These are phyloP conservation scores for Tetheella fluctuosa DNA, from an alignment of 2,888 invertebrate genomes.

Conservation along the genomic window DNA sequence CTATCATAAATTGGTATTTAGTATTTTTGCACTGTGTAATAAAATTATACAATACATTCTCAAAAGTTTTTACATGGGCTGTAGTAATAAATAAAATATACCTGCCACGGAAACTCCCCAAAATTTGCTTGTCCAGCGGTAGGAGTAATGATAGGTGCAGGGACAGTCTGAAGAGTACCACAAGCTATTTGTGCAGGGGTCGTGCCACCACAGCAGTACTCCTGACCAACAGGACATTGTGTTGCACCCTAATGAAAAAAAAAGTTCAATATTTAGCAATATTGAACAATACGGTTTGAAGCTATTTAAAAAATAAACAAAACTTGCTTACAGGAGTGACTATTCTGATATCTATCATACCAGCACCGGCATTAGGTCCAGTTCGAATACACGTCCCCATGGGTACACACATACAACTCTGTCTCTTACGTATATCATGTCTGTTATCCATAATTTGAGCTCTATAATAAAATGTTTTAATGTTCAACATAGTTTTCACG, in stretches of 20 bases:
- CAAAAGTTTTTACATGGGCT: too few species aligned
- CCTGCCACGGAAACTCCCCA: constrained; percentile 91
- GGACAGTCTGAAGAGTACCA: constrained; percentile 69
- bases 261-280: too few species aligned
- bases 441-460: constrained; percentile 25
- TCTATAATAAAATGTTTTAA: constrained; percentile 34
- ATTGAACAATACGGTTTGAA: neutral
- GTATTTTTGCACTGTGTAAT: neutral
- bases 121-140: constrained; percentile 84
- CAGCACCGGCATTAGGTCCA: constrained; percentile 72
- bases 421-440: constrained; percentile 66
- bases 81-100: constrained; percentile 37
- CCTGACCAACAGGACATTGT: constrained; percentile 70
- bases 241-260: constrained; percentile 31
- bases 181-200: constrained; percentile 59
- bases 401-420: constrained; percentile 72
- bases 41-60: constrained; percentile 10
- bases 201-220: constrained; percentile 68
- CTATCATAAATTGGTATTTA: neutral
- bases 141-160: constrained; percentile 58
- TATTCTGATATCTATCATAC: constrained; percentile 85
- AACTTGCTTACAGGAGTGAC: constrained; percentile 80
- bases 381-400: constrained; percentile 62
- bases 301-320: neutral
- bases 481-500: constrained; percentile 24